phyloP scores from a whole-genome alignment of 2,113 vertebrate genomes.

The Otis tarda region DNA sequence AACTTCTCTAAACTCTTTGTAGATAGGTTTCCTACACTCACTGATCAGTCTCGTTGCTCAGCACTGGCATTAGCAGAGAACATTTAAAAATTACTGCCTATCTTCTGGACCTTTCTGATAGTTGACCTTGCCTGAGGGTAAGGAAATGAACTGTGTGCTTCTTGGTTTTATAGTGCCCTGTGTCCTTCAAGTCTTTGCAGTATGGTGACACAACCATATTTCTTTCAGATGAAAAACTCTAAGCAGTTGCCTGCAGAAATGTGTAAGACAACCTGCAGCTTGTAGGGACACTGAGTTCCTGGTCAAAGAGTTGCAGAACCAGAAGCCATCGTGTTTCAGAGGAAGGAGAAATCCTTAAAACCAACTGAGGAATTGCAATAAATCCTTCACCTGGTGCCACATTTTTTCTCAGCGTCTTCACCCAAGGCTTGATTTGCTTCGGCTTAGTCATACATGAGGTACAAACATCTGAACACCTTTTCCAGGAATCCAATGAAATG shows the following conservation, averaged over 20 bases:
- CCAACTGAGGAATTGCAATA: not conserved
- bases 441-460: not conserved
- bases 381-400: not conserved
- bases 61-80: not conserved
- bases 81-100: not conserved
- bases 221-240: not conserved
- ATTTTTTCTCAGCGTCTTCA: not conserved
- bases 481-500: constrained; percentile 9
- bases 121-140: not conserved
- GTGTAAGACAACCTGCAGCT: not conserved
- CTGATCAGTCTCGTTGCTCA: not conserved
- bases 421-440: not conserved
- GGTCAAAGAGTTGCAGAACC: not conserved
- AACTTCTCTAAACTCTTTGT: not conserved
- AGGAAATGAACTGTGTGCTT: not conserved
- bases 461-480: not conserved
- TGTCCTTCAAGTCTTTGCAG: not conserved
- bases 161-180: not conserved
- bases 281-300: not conserved
- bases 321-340: not conserved
- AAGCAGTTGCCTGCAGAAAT: not conserved
- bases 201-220: not conserved
- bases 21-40: not conserved
- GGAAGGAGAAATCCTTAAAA: not conserved
- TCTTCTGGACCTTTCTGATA: not conserved